Evolutionary conservation across 2,113 vertebrate species (phyloP).

Genomic region (Verasper variegatus): DNA sequence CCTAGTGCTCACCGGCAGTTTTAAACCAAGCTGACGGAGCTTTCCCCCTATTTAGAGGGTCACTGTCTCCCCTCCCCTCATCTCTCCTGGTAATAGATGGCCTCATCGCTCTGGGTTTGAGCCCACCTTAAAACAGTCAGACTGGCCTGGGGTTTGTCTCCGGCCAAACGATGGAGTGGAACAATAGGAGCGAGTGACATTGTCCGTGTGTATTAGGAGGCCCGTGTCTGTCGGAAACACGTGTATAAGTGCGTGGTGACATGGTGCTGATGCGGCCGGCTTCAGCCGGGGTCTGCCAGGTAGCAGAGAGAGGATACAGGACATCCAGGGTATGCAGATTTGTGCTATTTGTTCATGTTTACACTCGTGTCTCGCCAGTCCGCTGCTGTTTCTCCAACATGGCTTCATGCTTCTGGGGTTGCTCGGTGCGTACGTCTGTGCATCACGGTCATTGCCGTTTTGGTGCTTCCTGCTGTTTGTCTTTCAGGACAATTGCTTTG

Average conservation of each 20-base stretch:
- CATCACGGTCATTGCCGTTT: constrained; percentile 50
- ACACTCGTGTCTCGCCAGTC: constrained; percentile 3
- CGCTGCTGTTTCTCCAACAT: background rate
- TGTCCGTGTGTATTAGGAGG: constrained; percentile 80
- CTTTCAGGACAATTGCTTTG: constrained; percentile 66
- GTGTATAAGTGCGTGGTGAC: constrained; percentile 67
- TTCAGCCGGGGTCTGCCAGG: constrained; percentile 69
- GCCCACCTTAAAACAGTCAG: constrained; percentile 61
- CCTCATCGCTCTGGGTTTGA: constrained; percentile 33
- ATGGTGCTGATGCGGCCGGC: constrained; percentile 47
- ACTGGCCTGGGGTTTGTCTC: constrained; percentile 44
- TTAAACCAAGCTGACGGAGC: constrained; percentile 30
- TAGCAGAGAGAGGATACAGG: constrained; percentile 60
- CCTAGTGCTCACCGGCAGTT: constrained; percentile 30
- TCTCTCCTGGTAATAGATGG: constrained; percentile 62
- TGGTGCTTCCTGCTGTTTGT: constrained; percentile 59
- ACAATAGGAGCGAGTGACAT: constrained; percentile 77
- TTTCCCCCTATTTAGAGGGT: constrained; percentile 28
- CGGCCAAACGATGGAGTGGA: constrained; percentile 31
- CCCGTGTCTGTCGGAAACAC: constrained; percentile 76
- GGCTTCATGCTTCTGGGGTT: constrained; percentile 1
- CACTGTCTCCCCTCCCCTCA: constrained; percentile 39
- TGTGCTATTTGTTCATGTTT: constrained; percentile 61
- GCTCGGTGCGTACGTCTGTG: background rate
- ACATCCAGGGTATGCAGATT: constrained; percentile 82